These are phyloP conservation scores for Diarsia dahlii DNA, from an alignment of 2,888 invertebrate species.

Conservation along the genomic window DNA sequence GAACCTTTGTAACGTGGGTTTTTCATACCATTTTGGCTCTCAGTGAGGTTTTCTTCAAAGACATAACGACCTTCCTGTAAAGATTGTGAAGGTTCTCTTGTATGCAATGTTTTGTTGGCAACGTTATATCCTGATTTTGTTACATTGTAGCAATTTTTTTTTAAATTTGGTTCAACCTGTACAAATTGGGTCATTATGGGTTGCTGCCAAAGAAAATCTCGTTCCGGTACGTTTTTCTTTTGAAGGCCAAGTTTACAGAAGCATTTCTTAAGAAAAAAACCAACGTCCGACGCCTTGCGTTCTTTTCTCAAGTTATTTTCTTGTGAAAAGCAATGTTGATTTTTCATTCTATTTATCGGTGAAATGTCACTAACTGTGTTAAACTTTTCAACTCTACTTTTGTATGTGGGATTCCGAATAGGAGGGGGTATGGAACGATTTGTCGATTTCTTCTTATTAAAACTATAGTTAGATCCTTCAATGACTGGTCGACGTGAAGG, in stretches of 20 bases:
- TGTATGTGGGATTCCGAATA: background rate
- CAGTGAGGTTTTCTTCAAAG: conserved; percentile 3
- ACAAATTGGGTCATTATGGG: conserved; percentile 38
- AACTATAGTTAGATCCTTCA: conserved; percentile 68
- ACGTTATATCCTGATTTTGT: background rate
- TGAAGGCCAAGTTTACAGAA: conserved; percentile 44
- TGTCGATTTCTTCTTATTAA: conserved; percentile 70
- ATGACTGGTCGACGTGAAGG: conserved; percentile 57
- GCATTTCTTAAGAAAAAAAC: conserved; percentile 48
- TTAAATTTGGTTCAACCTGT: conserved; percentile 7
- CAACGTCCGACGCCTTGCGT: conserved; percentile 17
- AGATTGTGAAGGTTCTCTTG: conserved; percentile 8
- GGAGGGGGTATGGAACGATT: conserved; percentile 19
- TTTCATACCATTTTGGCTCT: background rate
- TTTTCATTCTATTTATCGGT: conserved; percentile 18
- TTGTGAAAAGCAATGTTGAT: conserved; percentile 9
- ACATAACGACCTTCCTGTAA: conserved; percentile 4
- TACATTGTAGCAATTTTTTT: background rate
- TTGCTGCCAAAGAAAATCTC: conserved; percentile 13
- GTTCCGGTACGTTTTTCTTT: conserved; percentile 27
- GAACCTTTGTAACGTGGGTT: background rate
- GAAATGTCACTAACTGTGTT: conserved; percentile 16
- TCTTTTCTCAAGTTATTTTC: conserved; percentile 20
- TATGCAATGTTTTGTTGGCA: conserved; percentile 6
- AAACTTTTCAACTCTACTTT: conserved; percentile 5